Conservation (phyloP, 2,888 invertebrate genomes). For the Thymelicus lineola region DNA sequence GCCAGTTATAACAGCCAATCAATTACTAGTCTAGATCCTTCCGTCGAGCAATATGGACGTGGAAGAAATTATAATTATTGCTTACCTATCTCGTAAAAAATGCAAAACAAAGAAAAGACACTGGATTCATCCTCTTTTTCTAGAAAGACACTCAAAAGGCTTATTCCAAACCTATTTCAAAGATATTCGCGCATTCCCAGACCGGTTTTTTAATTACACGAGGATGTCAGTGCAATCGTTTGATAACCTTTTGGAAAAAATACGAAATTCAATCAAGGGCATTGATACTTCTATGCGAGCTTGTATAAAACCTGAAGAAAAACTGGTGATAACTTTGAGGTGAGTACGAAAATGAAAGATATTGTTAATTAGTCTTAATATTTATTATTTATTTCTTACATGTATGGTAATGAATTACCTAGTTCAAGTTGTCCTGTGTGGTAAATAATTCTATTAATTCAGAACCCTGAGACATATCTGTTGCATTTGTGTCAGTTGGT, state of each 20-base stretch:
- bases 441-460: conserved; percentile 50
- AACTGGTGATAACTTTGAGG: conserved; percentile 48
- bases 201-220: conserved; percentile 48
- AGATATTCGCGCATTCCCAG: conserved; percentile 47
- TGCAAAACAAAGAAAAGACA: conserved; percentile 47
- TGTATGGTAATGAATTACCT: conserved; percentile 44
- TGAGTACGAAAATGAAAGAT: conserved; percentile 47
- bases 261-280: conserved; percentile 45
- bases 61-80: conserved; percentile 46
- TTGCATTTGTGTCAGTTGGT: conserved; percentile 50
- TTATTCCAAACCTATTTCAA: conserved; percentile 48
- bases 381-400: conserved; percentile 47
- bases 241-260: conserved; percentile 46
- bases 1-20: too few species aligned
- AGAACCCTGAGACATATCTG: conserved; percentile 50
- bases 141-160: conserved; percentile 49
- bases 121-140: conserved; percentile 50
- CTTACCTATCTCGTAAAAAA: conserved; percentile 47
- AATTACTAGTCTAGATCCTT: conserved; percentile 46
- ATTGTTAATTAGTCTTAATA: conserved; percentile 45
- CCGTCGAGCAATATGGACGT: conserved; percentile 48
- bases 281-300: conserved; percentile 47
- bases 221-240: conserved; percentile 48
- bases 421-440: conserved; percentile 40
- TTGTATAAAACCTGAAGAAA: conserved; percentile 47